Evolutionary conservation across 1,140 invertebrate species (phyloP), one percentile per base, ranked within the genome.

Genomic region (Dendrolimus kikuchii): DNA sequence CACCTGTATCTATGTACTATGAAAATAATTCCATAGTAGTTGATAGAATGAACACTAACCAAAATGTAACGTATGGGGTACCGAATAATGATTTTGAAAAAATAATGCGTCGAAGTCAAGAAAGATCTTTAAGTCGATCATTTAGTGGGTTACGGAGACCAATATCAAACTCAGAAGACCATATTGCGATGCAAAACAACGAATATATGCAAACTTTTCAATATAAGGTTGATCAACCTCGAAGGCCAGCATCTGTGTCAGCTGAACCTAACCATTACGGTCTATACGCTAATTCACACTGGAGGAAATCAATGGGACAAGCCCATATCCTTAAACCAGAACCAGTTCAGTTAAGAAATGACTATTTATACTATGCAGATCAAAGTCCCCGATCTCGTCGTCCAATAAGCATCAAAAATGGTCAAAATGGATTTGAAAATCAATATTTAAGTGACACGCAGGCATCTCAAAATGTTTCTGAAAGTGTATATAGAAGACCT

Each of bases 351-450:
- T 51, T 71, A 49, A 72, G 60, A 66, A 65, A 81, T 50, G 89
- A 90, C 55, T 92, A 89, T 65, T 86, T 91, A 57, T 92, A 92
- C 68, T 89, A 91, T 55, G 90, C 91, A 4, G 92, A 92, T 78
- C 90, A 91, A 57, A 90, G 89, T 57, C 91, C 92, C 4, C 79
- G 92, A 58, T 92, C 91, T 51, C 71, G 92, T 39, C 89, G 90
- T 69, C 92, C 91, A 37, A 92, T 92, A 59, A 90, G 90, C 60
- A 87, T 91, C 41, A 77, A 81, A 70, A 74, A 62, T 66, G 75
- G 71, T 70, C 75, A 77, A 74, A 81, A 76, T 60, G 70, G 70
- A 59, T 67, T 66, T 51, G 81, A 86, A 59, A 80, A 84, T 60
- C 84, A 84, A 64, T 88, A 88, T 71, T 64, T 87, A 59, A 88